These are phyloP conservation scores for Chionoecetes opilio DNA, from an alignment of 1,140 invertebrate species.

Conservation along the genomic window DNA sequence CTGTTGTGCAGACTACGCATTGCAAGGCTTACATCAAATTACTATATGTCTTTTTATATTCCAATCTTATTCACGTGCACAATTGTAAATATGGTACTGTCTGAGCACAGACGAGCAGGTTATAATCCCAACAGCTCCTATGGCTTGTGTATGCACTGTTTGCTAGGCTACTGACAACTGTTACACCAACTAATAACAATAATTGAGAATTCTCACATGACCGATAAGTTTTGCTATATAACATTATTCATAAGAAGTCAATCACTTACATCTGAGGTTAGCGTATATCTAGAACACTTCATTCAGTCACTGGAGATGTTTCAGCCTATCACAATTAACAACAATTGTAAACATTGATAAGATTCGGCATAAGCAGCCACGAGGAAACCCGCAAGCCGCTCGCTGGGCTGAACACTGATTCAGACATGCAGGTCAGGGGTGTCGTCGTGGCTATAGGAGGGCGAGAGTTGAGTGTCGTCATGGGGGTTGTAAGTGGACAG, in stretches of 20 bases:
- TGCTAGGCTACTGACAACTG: neutral
- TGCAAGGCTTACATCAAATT: neutral
- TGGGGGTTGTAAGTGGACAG: conserved; percentile 60
- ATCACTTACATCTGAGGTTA: neutral
- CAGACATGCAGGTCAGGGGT: conserved; percentile 74
- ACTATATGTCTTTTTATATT: neutral
- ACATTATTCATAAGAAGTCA: neutral
- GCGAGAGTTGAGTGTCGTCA: conserved; percentile 70
- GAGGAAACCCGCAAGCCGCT: neutral
- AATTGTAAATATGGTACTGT: neutral
- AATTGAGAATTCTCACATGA: neutral
- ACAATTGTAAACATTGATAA: neutral
- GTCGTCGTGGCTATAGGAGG: conserved; percentile 46
- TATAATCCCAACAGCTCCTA: neutral
- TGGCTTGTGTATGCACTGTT: neutral
- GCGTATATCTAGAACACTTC: neutral
- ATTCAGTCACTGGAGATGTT: neutral
- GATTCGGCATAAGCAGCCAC: neutral
- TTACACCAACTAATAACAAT: conserved; percentile 12
- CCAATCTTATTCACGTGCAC: neutral
- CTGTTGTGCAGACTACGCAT: neutral
- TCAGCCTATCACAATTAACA: conserved; percentile 2
- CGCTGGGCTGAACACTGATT: conserved; percentile 34
- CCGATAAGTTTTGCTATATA: neutral
- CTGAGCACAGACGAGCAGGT: neutral